Conservation (phyloP, 1,140 invertebrate species). For the Drosophila ironensis region DNA sequence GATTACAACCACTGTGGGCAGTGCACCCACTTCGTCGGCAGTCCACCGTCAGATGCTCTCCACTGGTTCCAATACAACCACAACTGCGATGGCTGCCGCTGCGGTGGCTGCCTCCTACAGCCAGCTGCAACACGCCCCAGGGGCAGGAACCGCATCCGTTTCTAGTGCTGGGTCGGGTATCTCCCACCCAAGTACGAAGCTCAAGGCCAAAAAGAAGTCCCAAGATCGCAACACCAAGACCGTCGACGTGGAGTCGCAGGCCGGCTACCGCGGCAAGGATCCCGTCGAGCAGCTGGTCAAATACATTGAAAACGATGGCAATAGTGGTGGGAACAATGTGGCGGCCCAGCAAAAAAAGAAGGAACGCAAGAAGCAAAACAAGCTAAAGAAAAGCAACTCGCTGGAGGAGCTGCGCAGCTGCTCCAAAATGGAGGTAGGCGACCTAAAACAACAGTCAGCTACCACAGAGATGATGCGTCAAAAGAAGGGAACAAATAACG, state of each 20-base stretch:
- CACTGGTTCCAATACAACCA: conserved; percentile 34
- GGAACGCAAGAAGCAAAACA: conserved; percentile 72
- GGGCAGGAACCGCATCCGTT: background rate
- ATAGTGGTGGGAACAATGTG: background rate
- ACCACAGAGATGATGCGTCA: conserved; percentile 82
- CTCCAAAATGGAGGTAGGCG: conserved; percentile 76
- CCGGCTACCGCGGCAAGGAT: conserved; percentile 84
- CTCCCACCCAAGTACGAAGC: conserved; percentile 41
- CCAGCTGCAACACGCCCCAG: conserved; percentile 32
- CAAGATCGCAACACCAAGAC: conserved; percentile 84
- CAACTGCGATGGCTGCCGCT: conserved; percentile 56
- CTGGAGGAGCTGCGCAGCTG: conserved; percentile 85
- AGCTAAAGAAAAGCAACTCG: conserved; percentile 86
- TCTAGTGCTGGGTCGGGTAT: background rate
- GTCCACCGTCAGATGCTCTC: conserved; percentile 51
- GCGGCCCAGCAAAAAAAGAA: conserved; percentile 62
- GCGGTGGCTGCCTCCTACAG: conserved; percentile 51
- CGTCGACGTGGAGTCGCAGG: conserved; percentile 83
- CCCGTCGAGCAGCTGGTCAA: conserved; percentile 83
- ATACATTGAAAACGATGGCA: conserved; percentile 82
- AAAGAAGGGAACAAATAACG: conserved; percentile 36
- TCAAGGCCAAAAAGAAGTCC: conserved; percentile 71
- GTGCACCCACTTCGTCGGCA: conserved; percentile 13
- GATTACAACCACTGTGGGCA: conserved; percentile 37
- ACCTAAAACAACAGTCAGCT: conserved; percentile 73